Base-by-base conservation (phyloP, 2,113 vertebrate genomes). In the Brachyhypopomus occidentalis region DNA sequence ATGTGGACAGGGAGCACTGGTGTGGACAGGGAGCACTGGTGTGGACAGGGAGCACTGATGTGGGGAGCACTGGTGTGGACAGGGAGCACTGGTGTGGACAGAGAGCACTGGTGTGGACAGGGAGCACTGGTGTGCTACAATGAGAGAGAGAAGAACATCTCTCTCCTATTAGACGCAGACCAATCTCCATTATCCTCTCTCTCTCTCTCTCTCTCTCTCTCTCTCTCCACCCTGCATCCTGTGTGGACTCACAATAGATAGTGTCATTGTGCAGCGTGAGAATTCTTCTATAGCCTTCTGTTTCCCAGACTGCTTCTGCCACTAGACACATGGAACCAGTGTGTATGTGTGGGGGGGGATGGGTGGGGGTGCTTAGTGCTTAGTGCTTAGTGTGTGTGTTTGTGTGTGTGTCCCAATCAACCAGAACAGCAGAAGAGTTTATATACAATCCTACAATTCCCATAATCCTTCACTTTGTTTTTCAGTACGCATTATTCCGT, bases 211-310 rank as follows among this genome's bases (percentile, higher is more conserved):
- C 19, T 60, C 38, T 27, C 36, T 27, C n/a, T 25, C 36, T 45
- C 36, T 34, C 55, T 22, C 25, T n/a, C 16, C 12, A 48, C 72
- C 25, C 75, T 81, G 59, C 48, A 60, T 77, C 83, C 83, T 73
- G 79, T 89, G 88, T 90, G 89, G 88, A 86, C 85, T 30, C 84
- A 97, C 95, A 98, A 95, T 93, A 89, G 82, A 95, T 93, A 88
- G 81, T 56, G 16, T 63, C 94, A 95, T 96, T 98, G 95, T 98
- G 27, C 85, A 41, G 60, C 27, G 80, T 75, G 85, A 89, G 87
- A 89, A 86, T 92, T 94, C 91, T 93, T 93, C 76, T 87, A 84
- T 85, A 87, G 85, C 45, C 45, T 89, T 85, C 87, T 83, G 91
- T 88, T 94, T 94, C 92, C 88, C 92, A 91, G 89, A 91, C 94